Base-by-base conservation (phyloP, 2,797 vertebrate genomes). In the Heterohyrax brucei region DNA sequence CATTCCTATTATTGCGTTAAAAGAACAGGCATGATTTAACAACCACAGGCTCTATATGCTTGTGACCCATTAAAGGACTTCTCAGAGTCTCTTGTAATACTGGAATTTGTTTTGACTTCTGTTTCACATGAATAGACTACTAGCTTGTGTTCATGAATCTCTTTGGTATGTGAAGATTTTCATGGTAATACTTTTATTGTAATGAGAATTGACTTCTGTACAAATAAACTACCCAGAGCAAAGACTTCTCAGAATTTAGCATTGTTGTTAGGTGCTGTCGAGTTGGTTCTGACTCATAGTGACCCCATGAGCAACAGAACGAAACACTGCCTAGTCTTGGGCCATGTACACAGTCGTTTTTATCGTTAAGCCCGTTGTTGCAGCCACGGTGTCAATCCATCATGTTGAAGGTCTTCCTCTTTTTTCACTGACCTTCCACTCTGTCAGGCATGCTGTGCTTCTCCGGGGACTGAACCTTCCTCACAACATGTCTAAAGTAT, bases 141-240 rank as follows among this genome's bases (percentile, higher is more conserved):
- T 89, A 68, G 70, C 83, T 64, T 61, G 28, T 83, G 30, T 87
- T 93, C 81, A 92, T 85, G 75, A 46, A 66, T 64, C 21, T 70
- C 62, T 81, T 28, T 77, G 26, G 59, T 83, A 53, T 79, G 68
- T 89, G 59, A 92, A 84, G 18, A 50, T 87, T 73, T 77, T 93
- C 87, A 62, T 75, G 33, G 78, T 80, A 70, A 87, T 84, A 83
- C 30, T 81, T 95, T 26, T 89, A 66, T 59, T 92, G 50, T 93
- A 78, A 75, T 68, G 89, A 92, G 75, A 95, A 83, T 30, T 56
- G n/a, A 93, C 84, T 95, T 95, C 72, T 81, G 66, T 81, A 83
- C 83, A 85, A 79, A 76, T 64, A 30, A 77, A 46, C 46, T 70
- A 89, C 75, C 80, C 61, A 84, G 77, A 86, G n/a, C 48, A 64